Base-by-base conservation (phyloP, 2,888 invertebrate genomes). In the Hypolimnas misippus region DNA sequence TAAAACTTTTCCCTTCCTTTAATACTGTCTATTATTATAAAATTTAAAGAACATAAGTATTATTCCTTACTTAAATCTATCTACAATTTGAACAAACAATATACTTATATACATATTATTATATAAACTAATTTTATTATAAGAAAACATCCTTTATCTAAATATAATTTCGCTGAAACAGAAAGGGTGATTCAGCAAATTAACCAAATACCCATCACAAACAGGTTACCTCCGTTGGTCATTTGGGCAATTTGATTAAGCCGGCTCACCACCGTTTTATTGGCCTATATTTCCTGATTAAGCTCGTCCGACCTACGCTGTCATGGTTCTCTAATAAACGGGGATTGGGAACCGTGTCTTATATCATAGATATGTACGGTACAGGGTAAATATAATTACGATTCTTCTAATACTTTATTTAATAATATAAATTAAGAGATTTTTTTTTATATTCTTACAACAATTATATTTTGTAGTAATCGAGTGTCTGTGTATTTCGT, bases 281-380 rank as follows among this genome's bases (percentile, higher is more conserved):
- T 84, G 75, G 85, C 82, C 89, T 82, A 89, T 92, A 91, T 91
- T 84, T 90, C 82, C 87, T 89, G 86, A 91, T 91, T 92, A 91
- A 79, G 77, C 80, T 74, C 81, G 75, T 71, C 72, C 74, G 71
- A 75, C 73, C 77, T 75, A 74, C 76, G 75, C 70, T 67, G 72
- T 71, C 72, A 70, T 70, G 70, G 65, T 66, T 61, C 66, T 61
- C 70, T 76, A 78, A 77, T 79, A 76, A 77, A 78, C 69, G 74
- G 67, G 69, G 72, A 77, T 77, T 73, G 76, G 73, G 64, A 57
- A 57, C 72, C 69, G 73, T 75, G 72, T 68, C 72, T 69, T 69
- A 65, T 61, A 62, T 61, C 12, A 57, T 66, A 70, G 68, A 51
- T 63, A 57, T 40, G 3, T 54, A 44, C 6, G 16, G 19, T 51